Evolutionary conservation across 2,888 invertebrate species (phyloP), one percentile per base, ranked within the genome.

Genomic region (Achlya flavicornis): DNA sequence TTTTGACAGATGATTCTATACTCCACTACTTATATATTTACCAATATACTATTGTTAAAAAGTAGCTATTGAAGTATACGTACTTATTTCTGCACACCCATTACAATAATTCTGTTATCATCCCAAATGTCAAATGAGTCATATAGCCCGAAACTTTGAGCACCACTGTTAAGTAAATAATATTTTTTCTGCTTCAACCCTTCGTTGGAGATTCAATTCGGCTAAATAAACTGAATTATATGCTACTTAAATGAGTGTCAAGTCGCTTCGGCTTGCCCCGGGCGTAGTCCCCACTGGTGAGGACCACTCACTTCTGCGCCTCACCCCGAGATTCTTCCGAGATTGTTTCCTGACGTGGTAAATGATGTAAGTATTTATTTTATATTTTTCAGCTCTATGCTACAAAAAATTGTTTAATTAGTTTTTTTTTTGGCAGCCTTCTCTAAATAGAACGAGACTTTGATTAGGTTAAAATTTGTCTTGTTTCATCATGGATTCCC

Each of bases 211-310:
- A 89, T 91, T 88, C 84, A 90, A 92, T 92, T 92, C 87, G 87
- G 80, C 87, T 91, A 93, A 93, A 93, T 91, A 95, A 95, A 95
- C 95, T 95, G 94, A 95, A 95, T 95, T 95, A 95, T 95, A 94
- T 95, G 95, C 95, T 95, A 95, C 95, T 95, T 95, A 95, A 95
- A 95, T 94, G 94, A 95, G 95, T 95, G 95, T 95, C 95, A 91
- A 89, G 90, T 82, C 81, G 71, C 84, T 84, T 62, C 70, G 66
- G 68, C 70, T 58, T 68, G 75, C 67, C 66, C 67, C 74, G 70
- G 61, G 66, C 71, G 68, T 75, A 71, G 76, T 75, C 81, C 73
- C 73, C 74, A 67, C 75, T 76, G 70, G 70, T 75, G 79, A 89
- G 88, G 83, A 83, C 87, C 90, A 87, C 89, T 90, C 82, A 74